Conservation (phyloP, 1,140 invertebrate genomes). For the Campoletis sonorensis region DNA sequence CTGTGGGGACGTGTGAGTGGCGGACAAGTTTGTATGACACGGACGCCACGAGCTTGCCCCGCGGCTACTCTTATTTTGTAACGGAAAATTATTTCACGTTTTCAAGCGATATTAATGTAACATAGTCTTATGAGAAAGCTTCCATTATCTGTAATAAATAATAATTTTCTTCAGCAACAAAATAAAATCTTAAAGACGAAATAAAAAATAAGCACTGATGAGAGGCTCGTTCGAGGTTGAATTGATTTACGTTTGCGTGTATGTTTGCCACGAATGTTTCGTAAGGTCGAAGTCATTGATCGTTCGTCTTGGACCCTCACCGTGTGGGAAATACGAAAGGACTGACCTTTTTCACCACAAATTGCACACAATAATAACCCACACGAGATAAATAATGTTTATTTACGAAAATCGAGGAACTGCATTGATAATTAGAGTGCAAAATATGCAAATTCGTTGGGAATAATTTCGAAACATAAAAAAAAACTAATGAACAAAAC, state of each 20-base stretch:
- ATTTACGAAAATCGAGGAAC: not conserved
- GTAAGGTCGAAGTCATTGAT: constrained; percentile 4
- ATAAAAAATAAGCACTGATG: not conserved
- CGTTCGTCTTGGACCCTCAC: not conserved
- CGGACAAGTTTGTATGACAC: not conserved
- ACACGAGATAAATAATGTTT: constrained; percentile 7
- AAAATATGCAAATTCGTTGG: too few species aligned
- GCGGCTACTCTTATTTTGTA: not conserved
- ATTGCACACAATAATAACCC: not conserved
- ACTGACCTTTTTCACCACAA: constrained; percentile 3
- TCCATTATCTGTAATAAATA: not conserved
- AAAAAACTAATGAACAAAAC: too few species aligned
- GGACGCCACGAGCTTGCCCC: not conserved
- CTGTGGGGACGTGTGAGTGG: not conserved
- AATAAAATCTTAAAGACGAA: not conserved
- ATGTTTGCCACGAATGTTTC: constrained; percentile 4
- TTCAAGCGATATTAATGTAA: not conserved
- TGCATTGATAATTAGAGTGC: too few species aligned
- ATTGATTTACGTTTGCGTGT: constrained; percentile 6
- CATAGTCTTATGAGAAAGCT: not conserved
- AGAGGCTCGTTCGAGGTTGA: not conserved
- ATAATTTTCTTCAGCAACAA: not conserved
- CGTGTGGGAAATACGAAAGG: not conserved
- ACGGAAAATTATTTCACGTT: not conserved
- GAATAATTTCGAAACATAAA: too few species aligned